A percentile compares a stretch with the other conserved stretches of the same genome.
These are phyloP conservation scores for Ceratosolen fusciceps DNA, from an alignment of 1,140 invertebrate genomes.

Conservation along the genomic window DNA sequence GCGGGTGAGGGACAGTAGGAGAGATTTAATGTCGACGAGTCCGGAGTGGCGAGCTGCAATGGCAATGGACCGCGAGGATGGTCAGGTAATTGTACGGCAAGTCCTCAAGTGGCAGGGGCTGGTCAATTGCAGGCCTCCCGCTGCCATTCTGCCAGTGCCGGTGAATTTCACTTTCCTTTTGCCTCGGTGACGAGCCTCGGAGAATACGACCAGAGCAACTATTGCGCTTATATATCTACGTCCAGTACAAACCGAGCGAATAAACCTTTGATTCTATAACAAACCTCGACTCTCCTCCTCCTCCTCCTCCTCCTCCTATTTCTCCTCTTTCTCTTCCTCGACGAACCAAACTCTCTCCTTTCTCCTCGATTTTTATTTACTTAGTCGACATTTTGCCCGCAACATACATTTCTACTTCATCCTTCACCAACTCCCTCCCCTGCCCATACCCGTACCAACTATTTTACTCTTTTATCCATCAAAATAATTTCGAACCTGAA, in stretches of 20 bases:
- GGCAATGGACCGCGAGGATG: slow-evolving; percentile 19
- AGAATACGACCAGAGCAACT: background rate
- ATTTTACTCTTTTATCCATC: too few relatives aligned
- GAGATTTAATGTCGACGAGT: slow-evolving; percentile 41
- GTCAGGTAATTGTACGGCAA: slow-evolving; percentile 47
- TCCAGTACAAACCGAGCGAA: background rate
- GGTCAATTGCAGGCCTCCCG: slow-evolving; percentile 41
- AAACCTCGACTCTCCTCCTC: too few relatives aligned
- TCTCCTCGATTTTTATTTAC: too few relatives aligned
- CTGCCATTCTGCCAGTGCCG: background rate
- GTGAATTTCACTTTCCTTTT: slow-evolving; percentile 33
- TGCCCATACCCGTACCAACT: too few relatives aligned
- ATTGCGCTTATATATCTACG: slow-evolving; percentile 1
- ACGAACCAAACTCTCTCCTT: too few relatives aligned
- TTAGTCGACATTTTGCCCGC: too few relatives aligned
- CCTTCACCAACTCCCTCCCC: too few relatives aligned
- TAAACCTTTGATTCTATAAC: background rate
- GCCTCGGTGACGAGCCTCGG: slow-evolving; percentile 18
- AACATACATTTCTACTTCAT: too few relatives aligned
- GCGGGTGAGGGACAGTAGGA: slow-evolving; percentile 21
- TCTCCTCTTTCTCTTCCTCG: too few relatives aligned
- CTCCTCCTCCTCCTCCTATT: too few relatives aligned
- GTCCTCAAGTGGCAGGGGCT: slow-evolving; percentile 47
- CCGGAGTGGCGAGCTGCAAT: slow-evolving; percentile 11
- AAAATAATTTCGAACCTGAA: too few relatives aligned